Conservation (phyloP, 2,888 invertebrate species). For the Sycophila texana region DNA sequence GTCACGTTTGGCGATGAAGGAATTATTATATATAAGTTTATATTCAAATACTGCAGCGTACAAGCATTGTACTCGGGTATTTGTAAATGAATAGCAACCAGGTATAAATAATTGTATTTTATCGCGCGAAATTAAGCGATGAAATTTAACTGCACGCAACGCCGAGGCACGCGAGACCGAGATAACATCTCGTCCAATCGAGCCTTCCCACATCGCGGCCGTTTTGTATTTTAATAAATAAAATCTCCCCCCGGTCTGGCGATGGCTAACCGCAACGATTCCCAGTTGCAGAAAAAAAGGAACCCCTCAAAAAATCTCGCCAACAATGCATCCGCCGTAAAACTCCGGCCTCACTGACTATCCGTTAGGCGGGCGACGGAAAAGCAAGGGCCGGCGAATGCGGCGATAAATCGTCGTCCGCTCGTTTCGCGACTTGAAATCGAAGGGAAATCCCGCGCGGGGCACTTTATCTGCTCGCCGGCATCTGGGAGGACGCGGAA, state of each 20-base stretch:
- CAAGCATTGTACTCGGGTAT: constrained; percentile 23
- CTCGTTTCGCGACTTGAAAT: not conserved
- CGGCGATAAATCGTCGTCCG: constrained; percentile 37
- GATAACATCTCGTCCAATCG: constrained; percentile 44
- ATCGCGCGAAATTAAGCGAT: constrained; percentile 27
- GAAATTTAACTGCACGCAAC: constrained; percentile 43
- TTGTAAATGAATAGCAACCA: constrained; percentile 9
- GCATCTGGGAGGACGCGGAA: not conserved
- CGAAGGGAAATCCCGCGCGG: not conserved
- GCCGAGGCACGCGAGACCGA: constrained; percentile 32
- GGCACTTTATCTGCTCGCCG: not conserved
- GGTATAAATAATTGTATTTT: constrained; percentile 26
- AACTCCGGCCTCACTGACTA: too few species aligned
- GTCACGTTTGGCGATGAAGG: too few species aligned
- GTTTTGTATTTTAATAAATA: constrained; percentile 37
- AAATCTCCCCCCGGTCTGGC: constrained; percentile 1
- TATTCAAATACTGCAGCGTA: too few species aligned
- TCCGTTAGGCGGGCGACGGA: too few species aligned
- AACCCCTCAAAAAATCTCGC: not conserved
- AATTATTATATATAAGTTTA: too few species aligned
- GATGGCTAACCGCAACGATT: not conserved
- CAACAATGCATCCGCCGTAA: constrained; percentile 9
- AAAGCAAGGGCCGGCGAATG: too few species aligned
- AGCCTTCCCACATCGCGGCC: not conserved
- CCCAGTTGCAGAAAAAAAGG: not conserved